Evolutionary conservation across 2,888 invertebrate species (phyloP).

Genomic region (Subacronicta megacephala): DNA sequence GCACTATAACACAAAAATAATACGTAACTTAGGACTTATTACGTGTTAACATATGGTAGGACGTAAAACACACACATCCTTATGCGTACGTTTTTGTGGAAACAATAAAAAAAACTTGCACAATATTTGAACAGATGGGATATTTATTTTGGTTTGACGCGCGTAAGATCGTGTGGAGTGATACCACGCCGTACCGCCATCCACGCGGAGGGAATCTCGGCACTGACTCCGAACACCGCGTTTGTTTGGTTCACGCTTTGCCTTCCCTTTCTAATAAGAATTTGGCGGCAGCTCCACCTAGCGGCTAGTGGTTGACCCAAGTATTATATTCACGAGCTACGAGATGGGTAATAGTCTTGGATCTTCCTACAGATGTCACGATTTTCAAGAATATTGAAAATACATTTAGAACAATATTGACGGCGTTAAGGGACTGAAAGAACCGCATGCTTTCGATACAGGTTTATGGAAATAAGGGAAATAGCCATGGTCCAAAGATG

Average conservation of each 20-base stretch:
- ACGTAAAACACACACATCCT: conserved; percentile 75
- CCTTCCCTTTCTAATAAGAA: conserved; percentile 77
- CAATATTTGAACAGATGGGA: conserved; percentile 87
- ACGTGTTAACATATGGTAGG: conserved; percentile 59
- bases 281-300: conserved; percentile 70
- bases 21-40: conserved; percentile 64
- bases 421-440: no score
- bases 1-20: conserved; percentile 82
- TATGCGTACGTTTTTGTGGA: conserved; percentile 68
- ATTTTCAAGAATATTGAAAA: neutral
- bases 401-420: no score
- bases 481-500: no score
- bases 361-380: conserved; percentile 29
- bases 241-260: conserved; percentile 73
- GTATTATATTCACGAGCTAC: neutral
- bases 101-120: conserved; percentile 83
- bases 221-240: conserved; percentile 67
- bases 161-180: conserved; percentile 61
- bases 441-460: no score
- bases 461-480: no score
- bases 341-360: neutral
- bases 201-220: conserved; percentile 75
- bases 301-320: conserved; percentile 21
- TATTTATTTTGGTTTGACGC: conserved; percentile 85
- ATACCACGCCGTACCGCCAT: conserved; percentile 55